Percentiles rank a stretch among this genome's conserved stretches.
Evolutionary conservation across 2,888 invertebrate species (phyloP).

Genomic region (Drosophila buzzatii): DNA sequence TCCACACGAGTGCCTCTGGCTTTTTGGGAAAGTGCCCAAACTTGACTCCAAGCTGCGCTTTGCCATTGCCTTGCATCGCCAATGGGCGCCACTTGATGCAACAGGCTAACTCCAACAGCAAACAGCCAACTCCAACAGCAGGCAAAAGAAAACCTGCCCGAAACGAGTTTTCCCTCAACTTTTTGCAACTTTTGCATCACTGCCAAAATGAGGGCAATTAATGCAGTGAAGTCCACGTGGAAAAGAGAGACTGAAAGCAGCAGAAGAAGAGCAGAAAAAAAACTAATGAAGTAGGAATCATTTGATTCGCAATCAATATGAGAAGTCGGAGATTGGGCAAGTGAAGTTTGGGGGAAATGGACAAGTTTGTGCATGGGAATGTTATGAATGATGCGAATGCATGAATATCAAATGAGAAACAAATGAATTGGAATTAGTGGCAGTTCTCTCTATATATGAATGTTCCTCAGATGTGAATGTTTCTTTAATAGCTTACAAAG

Average conservation of each 20-base stretch:
- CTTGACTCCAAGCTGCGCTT: slow-evolving; percentile 19
- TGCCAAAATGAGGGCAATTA: slow-evolving; percentile 5
- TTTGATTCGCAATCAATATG: background rate
- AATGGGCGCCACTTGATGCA: slow-evolving; percentile 43
- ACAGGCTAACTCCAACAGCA: slow-evolving; percentile 1
- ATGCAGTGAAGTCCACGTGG: background rate
- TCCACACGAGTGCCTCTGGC: slow-evolving; percentile 33
- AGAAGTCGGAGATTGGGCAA: no score
- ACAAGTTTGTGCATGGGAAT: no score
- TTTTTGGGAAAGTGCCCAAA: slow-evolving; percentile 47
- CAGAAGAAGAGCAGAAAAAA: background rate
- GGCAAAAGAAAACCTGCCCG: background rate
- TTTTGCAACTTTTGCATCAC: background rate
- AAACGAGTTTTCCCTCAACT: background rate
- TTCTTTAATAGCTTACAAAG: no score
- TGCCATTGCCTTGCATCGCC: slow-evolving; percentile 11
- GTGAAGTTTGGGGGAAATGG: no score
- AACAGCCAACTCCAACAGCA: background rate
- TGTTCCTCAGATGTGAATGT: no score
- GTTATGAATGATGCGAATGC: no score
- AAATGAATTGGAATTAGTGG: background rate
- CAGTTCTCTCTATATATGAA: no score
- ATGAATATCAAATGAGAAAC: background rate
- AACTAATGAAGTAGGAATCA: background rate
- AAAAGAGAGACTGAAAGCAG: background rate